Evolutionary conservation across 2,113 vertebrate genomes (phyloP).

Genomic region (Hassar affinis): DNA sequence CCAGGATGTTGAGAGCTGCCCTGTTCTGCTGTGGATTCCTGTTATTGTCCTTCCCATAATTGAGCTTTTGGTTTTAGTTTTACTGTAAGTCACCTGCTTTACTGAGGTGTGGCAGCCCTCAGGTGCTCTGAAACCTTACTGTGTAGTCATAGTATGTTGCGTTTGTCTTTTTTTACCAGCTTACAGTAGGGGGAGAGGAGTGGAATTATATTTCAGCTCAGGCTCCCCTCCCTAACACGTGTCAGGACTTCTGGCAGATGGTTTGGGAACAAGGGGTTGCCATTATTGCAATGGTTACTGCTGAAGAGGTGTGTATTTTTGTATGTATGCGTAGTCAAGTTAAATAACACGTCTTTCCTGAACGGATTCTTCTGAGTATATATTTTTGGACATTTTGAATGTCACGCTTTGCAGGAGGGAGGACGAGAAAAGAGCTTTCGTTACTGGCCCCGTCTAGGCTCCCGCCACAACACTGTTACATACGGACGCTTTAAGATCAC

Average conservation of each 20-base stretch:
- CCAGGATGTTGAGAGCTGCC: background rate
- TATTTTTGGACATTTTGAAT: background rate
- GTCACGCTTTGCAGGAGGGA: slow-evolving; percentile 77
- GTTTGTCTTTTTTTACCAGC: slow-evolving; percentile 63
- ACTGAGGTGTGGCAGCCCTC: background rate
- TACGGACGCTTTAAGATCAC: slow-evolving; percentile 97
- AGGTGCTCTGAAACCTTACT: background rate
- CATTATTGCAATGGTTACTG: slow-evolving; percentile 96
- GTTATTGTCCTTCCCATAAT: background rate
- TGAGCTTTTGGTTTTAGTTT: background rate
- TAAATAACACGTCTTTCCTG: background rate
- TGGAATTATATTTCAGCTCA: slow-evolving; percentile 96
- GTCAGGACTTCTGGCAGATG: slow-evolving; percentile 99
- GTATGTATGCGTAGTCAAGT: background rate
- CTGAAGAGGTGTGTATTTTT: slow-evolving; percentile 82
- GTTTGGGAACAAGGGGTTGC: slow-evolving; percentile 95
- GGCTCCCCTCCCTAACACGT: slow-evolving; percentile 89
- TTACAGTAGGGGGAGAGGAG: slow-evolving; percentile 83
- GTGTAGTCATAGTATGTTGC: background rate
- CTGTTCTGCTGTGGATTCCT: background rate
- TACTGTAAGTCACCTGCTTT: background rate
- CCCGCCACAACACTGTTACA: slow-evolving; percentile 90
- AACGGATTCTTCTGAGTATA: background rate
- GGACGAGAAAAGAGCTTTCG: slow-evolving; percentile 94
- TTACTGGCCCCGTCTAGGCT: slow-evolving; percentile 95